These are phyloP conservation scores for Aporophyla nigra DNA, from an alignment of 2,888 invertebrate species.

Conservation along the genomic window DNA sequence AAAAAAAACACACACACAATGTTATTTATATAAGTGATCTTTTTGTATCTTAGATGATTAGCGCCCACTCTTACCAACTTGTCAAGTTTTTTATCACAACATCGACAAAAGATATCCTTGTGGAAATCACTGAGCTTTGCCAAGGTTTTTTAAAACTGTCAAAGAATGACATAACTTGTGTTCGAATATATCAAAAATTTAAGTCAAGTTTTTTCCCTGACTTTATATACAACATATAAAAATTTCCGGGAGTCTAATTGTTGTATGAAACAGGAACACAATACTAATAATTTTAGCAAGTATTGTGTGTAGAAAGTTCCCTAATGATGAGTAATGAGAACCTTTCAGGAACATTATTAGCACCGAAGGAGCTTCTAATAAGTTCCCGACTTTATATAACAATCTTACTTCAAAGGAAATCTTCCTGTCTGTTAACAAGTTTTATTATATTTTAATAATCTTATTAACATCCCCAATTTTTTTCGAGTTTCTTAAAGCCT, in stretches of 20 bases:
- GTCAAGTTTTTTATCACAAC: not conserved
- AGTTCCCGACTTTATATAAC: not conserved
- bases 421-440: not conserved
- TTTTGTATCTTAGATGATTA: too few species aligned
- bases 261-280: not conserved
- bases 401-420: conserved; percentile 19
- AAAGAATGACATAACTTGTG: too few species aligned
- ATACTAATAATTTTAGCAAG: not conserved
- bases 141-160: not conserved
- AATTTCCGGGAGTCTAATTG: not conserved
- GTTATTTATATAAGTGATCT: not conserved
- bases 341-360: not conserved
- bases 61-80: not conserved
- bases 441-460: conserved; percentile 16
- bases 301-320: not conserved
- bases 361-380: not conserved
- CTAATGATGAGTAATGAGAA: conserved; percentile 11
- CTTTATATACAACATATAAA: not conserved
- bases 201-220: too few species aligned
- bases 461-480: not conserved
- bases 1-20: too few species aligned
- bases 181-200: too few species aligned
- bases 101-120: not conserved
- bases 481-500: not conserved
- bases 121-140: not conserved